Percentiles rank a stretch among this genome's conserved stretches.
Conservation (phyloP, 2,888 invertebrate species). For the Hydrotaea diabolus region DNA sequence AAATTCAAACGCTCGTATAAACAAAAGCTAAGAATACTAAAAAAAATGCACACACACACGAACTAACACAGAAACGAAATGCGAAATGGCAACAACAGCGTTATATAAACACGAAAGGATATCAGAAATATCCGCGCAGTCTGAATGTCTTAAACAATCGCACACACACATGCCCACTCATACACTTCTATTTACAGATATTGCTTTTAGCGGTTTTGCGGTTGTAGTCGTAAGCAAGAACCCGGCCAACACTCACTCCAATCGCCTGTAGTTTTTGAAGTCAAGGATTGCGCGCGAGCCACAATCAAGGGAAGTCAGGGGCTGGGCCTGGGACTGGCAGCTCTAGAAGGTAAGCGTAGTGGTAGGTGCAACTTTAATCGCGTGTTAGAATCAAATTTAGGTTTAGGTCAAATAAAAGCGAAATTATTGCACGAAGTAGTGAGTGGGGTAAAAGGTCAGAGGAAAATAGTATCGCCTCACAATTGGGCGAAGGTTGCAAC, state of each 20-base stretch:
- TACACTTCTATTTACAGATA: neutral
- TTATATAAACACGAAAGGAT: constrained; percentile 43
- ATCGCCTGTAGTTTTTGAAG: neutral
- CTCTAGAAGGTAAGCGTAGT: neutral
- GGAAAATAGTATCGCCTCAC: too few relatives aligned
- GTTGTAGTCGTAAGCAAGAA: neutral
- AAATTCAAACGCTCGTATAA: neutral
- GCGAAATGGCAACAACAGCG: constrained; percentile 8
- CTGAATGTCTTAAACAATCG: neutral
- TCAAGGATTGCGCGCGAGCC: constrained; percentile 14
- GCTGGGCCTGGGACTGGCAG: neutral
- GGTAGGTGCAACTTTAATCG: constrained; percentile 67
- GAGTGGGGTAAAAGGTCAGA: too few relatives aligned
- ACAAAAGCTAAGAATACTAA: neutral
- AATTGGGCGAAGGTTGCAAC: too few relatives aligned
- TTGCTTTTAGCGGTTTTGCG: constrained; percentile 18
- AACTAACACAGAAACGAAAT: too few relatives aligned
- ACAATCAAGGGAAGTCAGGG: neutral
- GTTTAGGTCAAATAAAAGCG: constrained; percentile 78
- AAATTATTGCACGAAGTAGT: constrained; percentile 39
- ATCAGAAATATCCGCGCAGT: constrained; percentile 10
- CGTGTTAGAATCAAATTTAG: constrained; percentile 78
- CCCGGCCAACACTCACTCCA: neutral
- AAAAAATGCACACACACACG: neutral
- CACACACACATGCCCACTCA: neutral